Evolutionary conservation across 2,888 invertebrate genomes (phyloP).

Genomic region (Eupsilia transversa): DNA sequence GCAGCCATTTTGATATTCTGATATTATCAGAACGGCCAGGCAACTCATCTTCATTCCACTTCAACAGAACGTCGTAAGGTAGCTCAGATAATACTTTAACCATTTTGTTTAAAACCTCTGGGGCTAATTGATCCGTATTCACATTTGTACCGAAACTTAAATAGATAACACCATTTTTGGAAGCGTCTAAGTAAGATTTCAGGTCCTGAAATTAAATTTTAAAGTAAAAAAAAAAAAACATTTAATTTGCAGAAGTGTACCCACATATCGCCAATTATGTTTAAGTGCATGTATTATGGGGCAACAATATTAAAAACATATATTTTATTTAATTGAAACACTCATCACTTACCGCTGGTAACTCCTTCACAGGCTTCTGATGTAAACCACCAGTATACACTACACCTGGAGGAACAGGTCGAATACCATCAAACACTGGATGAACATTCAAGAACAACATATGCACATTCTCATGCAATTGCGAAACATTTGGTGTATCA

Average conservation of each 20-base stretch:
- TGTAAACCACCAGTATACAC: constrained; percentile 83
- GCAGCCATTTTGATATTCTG: constrained; percentile 33
- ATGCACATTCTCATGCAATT: constrained; percentile 73
- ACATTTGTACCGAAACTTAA: constrained; percentile 78
- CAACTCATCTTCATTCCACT: constrained; percentile 45
- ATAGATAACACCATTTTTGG: constrained; percentile 78
- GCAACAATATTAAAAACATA: neutral
- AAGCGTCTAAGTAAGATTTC: constrained; percentile 76
- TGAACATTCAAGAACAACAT: constrained; percentile 80
- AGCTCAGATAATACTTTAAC: constrained; percentile 63
- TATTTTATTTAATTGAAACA: neutral
- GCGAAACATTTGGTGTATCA: constrained; percentile 58
- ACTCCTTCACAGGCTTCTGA: constrained; percentile 72
- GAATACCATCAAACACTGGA: constrained; percentile 75
- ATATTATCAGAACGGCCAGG: constrained; percentile 10
- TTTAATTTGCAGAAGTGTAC: neutral
- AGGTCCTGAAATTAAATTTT: constrained; percentile 73
- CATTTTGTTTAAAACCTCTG: constrained; percentile 61
- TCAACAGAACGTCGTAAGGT: constrained; percentile 73
- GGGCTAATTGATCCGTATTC: constrained; percentile 61
- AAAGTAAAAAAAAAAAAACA: neutral
- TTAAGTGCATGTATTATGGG: neutral
- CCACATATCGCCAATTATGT: neutral
- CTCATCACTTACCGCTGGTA: constrained; percentile 73
- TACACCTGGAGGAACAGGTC: constrained; percentile 80